Base-by-base conservation (phyloP, 2,113 vertebrate genomes). In the Gallinago jamesoni region DNA sequence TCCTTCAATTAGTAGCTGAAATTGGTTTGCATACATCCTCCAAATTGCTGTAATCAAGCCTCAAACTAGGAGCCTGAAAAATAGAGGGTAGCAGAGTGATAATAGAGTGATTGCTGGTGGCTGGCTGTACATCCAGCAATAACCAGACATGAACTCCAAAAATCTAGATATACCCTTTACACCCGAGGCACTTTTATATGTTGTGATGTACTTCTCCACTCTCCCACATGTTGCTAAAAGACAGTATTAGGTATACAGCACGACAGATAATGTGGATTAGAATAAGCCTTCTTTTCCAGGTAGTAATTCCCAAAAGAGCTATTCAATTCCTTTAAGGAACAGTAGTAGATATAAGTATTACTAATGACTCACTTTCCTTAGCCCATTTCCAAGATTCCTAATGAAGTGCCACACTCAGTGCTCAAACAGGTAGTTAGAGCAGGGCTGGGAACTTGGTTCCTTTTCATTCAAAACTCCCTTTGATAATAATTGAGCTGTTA, bases 21-120 rank as follows among this genome's bases (percentile, higher is more conserved):
- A 94, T 90, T 66, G 74, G 73, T 96, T 92, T 94, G 86, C 77
- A 62, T 76, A 95, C 80, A 91, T 93, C 80, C 83, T 92, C 87
- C 66, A 89, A 96, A 96, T 95, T 91, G 92, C 73, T 96, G 91
- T 92, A 95, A 91, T 96, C 92, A 97, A 92, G 73, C 66, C 41
- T 89, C 80, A 89, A 53, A 94, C 66, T 45, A 87, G 73, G 8
- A 76, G 30, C 39, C 53, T 94, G 90, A 94, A 90, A 96, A 96
- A 87, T 17, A 89, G 66, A 66, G 84, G 62, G 48, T 93, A 78
- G 62, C 62, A 52, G 52, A 75, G 47, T 62, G 77, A 35, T 82
- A 93, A 57, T 14, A 82, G 62, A 69, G 59, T 43, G n/a, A 89
- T 84, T 85, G 17, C 35, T 84, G 56, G 30, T 82, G 89, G 30